These are phyloP conservation scores for Capromys pilorides DNA, from an alignment of 2,797 vertebrate species.

Conservation along the genomic window DNA sequence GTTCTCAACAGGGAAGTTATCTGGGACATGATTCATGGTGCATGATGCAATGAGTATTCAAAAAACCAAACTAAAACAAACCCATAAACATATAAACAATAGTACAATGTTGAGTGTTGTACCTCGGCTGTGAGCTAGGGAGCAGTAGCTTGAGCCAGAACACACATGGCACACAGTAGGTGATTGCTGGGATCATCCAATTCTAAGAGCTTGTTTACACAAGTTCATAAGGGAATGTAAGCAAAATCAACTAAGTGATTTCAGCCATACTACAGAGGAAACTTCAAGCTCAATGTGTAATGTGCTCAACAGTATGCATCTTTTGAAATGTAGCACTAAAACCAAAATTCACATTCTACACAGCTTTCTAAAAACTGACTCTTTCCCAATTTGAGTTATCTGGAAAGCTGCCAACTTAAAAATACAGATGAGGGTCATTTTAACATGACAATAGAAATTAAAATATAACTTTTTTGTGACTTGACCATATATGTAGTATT, in stretches of 20 bases:
- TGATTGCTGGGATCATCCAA: neutral
- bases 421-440: neutral
- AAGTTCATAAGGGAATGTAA: neutral
- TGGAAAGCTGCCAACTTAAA: neutral
- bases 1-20: neutral
- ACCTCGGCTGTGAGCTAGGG: neutral
- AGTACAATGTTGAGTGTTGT: neutral
- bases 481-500: neutral
- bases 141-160: neutral
- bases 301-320: neutral
- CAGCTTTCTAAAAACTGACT: neutral
- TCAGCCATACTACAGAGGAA: neutral
- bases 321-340: neutral
- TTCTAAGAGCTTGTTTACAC: neutral
- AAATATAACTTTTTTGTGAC: neutral
- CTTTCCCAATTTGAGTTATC: neutral
- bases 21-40: neutral
- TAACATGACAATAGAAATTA: neutral
- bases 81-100: too few relatives aligned
- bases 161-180: neutral
- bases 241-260: neutral
- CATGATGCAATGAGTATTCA: neutral
- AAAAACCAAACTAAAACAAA: too few relatives aligned
- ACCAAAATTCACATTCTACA: neutral
- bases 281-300: neutral